Percentiles rank a stretch among this genome's conserved stretches.
Evolutionary conservation across 2,113 vertebrate genomes (phyloP).

Genomic region (Cyprinus carpio): DNA sequence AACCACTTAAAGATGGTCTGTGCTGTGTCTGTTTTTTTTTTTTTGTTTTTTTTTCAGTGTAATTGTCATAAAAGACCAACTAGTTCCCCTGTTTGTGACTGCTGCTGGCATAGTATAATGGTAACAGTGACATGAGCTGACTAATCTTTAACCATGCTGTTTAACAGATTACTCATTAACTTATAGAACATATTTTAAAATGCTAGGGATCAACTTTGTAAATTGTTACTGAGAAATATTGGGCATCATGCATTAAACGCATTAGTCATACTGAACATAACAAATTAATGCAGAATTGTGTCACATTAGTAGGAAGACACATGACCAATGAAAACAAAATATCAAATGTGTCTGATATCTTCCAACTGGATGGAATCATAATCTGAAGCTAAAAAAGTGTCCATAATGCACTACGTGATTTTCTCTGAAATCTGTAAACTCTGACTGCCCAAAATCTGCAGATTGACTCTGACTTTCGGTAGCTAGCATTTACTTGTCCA

Average conservation of each 20-base stretch:
- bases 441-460: no score
- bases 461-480: not conserved
- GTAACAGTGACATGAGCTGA: not conserved
- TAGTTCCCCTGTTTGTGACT: not conserved
- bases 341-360: not conserved
- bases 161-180: constrained; percentile 2
- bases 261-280: no score
- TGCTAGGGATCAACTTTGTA: no score
- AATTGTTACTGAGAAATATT: no score
- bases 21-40: not conserved
- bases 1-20: not conserved
- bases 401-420: not conserved
- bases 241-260: no score
- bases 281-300: no score
- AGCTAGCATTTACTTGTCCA: not conserved
- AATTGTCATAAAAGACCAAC: not conserved
- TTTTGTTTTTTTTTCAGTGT: not conserved
- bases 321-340: not conserved
- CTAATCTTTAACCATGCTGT: not conserved
- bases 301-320: no score
- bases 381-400: not conserved
- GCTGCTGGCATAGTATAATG: not conserved
- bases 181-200: not conserved
- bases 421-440: not conserved
- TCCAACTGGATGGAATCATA: not conserved